Base-by-base conservation (phyloP, 2,113 vertebrate genomes). In the Sula dactylatra region DNA sequence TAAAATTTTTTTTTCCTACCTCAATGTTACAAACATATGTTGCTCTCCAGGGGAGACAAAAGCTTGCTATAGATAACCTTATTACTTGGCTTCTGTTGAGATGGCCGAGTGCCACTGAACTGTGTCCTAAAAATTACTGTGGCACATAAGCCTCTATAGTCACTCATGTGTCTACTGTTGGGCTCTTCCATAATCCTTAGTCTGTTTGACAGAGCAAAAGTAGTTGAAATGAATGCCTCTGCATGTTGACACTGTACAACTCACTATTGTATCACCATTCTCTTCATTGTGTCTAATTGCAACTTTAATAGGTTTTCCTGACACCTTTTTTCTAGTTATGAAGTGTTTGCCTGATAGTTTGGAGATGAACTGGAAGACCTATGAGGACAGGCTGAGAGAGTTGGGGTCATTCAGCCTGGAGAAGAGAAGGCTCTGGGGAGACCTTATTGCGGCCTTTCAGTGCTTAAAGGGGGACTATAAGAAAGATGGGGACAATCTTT, bases 91-190 rank as follows among this genome's bases (percentile, higher is more conserved):
- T 94, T 96, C 76, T 89, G 80, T 86, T 93, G 89, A 84, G 86
- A 89, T 70, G 83, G 64, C 81, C 86, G 94, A 47, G 40, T 87
- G 84, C 84, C 77, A 69, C 78, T 96, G 87, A 96, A 92, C 91
- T 95, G 80, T 96, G 90, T 86, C 93, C 81, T 94, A 52, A 93
- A 86, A 93, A 80, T 83, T 93, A 86, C 76, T 88, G 72, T 96
- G 86, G 36, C 67, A 70, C 59, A n/a, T 88, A 91, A 91, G 59
- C 18, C 54, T 73, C 40, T 92, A 74, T 21, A 94, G 81, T 95
- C 86, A 91, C 58, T 95, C n/a, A n/a, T 44, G 38, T 88, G 73
- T 86, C 59, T 91, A 14, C 45, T 89, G 32, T 66, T 87, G 73
- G 73, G 16, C 65, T 89, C 27, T 94, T 94, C 71, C 55, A 87